These are phyloP conservation scores for Narcine bancroftii DNA, from an alignment of 2,113 vertebrate species.

Conservation along the genomic window DNA sequence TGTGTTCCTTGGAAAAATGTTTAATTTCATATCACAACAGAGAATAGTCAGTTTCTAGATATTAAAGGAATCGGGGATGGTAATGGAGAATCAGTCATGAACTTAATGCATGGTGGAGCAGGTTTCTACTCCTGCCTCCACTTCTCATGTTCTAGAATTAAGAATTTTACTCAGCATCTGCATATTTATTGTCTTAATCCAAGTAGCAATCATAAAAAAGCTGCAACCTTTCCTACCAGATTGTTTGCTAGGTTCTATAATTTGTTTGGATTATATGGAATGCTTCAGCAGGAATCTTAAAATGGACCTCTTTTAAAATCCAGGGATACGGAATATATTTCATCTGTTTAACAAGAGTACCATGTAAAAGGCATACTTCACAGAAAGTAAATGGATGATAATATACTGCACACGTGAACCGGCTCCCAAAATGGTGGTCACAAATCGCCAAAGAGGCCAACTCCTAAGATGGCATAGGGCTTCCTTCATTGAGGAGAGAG, in stretches of 20 bases:
- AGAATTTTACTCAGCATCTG: background rate
- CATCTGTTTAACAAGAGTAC: background rate
- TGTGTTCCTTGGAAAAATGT: background rate
- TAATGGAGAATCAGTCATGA: no score
- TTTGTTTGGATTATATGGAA: background rate
- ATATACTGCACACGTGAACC: no score
- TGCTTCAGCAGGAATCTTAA: background rate
- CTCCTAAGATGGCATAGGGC: no score
- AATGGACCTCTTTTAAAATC: background rate
- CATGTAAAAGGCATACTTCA: background rate
- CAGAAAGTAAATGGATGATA: background rate
- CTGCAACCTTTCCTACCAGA: background rate
- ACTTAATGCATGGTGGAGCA: no score
- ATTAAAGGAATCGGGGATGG: no score
- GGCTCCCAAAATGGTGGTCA: no score
- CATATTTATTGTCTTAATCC: background rate
- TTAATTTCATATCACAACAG: background rate
- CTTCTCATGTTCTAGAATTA: background rate
- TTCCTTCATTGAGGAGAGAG: no score
- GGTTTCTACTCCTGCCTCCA: no score
- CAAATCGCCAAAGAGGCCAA: no score
- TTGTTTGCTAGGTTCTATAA: background rate
- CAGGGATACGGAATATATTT: background rate
- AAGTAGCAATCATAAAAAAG: background rate
- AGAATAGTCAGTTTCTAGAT: no score